A percentile compares a stretch with the other conserved stretches of the same genome.
These are phyloP conservation scores for Miniopterus natalensis DNA, from an alignment of 2,113 vertebrate species.

Conservation along the genomic window DNA sequence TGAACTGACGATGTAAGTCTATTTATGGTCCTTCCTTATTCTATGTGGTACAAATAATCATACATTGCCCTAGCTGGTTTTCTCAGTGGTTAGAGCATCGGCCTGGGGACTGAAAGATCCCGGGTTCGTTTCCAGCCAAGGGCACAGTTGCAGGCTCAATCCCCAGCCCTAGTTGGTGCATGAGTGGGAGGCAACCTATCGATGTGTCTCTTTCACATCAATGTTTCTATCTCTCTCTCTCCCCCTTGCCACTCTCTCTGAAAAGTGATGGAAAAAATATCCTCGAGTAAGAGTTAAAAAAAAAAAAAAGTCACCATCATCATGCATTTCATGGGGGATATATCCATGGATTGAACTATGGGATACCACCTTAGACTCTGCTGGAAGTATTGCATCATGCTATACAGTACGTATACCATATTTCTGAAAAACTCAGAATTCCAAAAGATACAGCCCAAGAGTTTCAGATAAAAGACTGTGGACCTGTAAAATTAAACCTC, in stretches of 20 bases:
- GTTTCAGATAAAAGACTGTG: not conserved
- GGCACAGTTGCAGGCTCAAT: too few relatives aligned
- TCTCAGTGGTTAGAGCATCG: too few relatives aligned
- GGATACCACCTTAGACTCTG: not conserved
- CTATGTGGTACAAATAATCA: not conserved
- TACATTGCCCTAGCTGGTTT: too few relatives aligned
- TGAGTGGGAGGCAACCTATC: too few relatives aligned
- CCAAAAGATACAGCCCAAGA: not conserved
- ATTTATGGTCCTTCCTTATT: conserved; percentile 4
- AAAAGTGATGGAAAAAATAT: too few relatives aligned
- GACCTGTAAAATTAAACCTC: not conserved
- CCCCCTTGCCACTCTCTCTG: too few relatives aligned
- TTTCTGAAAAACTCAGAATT: conserved; percentile 17
- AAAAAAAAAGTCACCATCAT: not conserved
- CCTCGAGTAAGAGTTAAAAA: too few relatives aligned
- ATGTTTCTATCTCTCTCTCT: too few relatives aligned
- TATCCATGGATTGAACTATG: not conserved
- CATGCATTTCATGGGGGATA: not conserved
- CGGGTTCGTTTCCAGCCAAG: too few relatives aligned
- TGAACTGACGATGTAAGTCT: not conserved
- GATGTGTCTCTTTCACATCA: too few relatives aligned
- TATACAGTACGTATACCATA: not conserved
- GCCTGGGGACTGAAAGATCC: too few relatives aligned
- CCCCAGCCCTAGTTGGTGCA: too few relatives aligned
- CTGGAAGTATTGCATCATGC: not conserved